Base-by-base conservation (phyloP, 2,888 invertebrate species). In the Drosophila leonis region DNA sequence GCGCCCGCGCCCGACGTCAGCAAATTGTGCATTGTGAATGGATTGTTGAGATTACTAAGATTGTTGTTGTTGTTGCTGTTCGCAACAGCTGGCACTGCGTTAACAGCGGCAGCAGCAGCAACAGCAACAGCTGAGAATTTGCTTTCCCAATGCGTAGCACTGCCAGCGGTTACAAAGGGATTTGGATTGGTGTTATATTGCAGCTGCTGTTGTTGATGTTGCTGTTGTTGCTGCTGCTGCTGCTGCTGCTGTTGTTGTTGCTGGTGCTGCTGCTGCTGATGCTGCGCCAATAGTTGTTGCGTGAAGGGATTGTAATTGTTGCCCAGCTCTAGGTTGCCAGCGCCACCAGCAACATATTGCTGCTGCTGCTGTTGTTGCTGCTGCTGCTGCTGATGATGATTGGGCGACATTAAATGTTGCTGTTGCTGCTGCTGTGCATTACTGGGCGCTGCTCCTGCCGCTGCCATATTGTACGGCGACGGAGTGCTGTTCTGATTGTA, bases 401-500 rank as follows among this genome's bases (percentile, higher is more conserved):
- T 87, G 35, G 90, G 89, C 12, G 90, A 90, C 76, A 90, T 82
- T 42, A 90, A 68, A 65, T 85, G 69, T 31, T 78, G 78, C 15
- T 75, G 75, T 12, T 78, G 81, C 66, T 76, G 78, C 20, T 74
- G 75, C 13, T 78, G 82, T 62, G 77, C 81, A 69, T 88, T 89
- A 66, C 57, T 70, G 39, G 80, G 75, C 42, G 81, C 67, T 33
- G 64, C 77, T 12, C 77, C 75, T 0, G 66, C 61, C 15, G 81
- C 59, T 37, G 80, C 78, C 78, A 92, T 85, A 42, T 85, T 91
- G 61, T 92, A 92, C 18, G 93, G 92, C 33, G 92, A 92, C 61
- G 92, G 91, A 29, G 91, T 91, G 80, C 92, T 92, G 65, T 90
- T 91, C 57, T 83, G 76, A 62, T 86, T 91, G 72, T 92, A 92